Conservation (phyloP, 2,797 vertebrate species). For the Mareca strepera region DNA sequence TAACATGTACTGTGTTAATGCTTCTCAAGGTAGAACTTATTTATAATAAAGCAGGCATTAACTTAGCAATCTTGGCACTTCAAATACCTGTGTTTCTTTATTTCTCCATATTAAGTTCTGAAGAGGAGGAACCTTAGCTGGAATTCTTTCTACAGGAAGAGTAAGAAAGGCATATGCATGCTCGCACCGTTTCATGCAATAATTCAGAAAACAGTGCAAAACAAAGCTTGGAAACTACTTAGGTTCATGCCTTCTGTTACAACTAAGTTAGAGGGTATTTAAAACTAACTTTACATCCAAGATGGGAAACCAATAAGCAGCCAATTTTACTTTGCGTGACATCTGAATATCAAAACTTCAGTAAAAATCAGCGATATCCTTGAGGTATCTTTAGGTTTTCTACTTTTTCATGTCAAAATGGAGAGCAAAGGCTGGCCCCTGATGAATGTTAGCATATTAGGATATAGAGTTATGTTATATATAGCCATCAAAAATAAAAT, state of each 20-base stretch:
- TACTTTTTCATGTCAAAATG: conserved; percentile 90
- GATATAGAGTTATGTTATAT: conserved; percentile 82
- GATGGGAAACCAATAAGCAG: conserved; percentile 73
- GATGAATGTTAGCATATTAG: conserved; percentile 82
- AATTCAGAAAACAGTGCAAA: conserved; percentile 68
- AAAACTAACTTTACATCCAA: conserved; percentile 71
- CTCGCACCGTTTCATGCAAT: conserved; percentile 68
- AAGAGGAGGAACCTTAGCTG: conserved; percentile 65
- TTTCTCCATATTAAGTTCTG: conserved; percentile 68
- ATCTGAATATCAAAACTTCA: conserved; percentile 56
- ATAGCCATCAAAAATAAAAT: conserved; percentile 86
- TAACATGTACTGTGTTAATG: conserved; percentile 65
- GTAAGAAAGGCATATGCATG: conserved; percentile 72
- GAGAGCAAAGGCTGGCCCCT: conserved; percentile 94
- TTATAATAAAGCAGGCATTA: conserved; percentile 75
- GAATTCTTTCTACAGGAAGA: conserved; percentile 72
- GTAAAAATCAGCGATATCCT: conserved; percentile 76
- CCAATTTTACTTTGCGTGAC: conserved; percentile 74
- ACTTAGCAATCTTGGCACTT: conserved; percentile 77
- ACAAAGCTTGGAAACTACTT: conserved; percentile 64
- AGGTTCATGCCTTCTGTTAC: conserved; percentile 72
- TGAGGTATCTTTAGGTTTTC: conserved; percentile 96
- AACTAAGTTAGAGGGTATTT: conserved; percentile 72
- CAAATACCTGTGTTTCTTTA: conserved; percentile 66
- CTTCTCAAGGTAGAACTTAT: conserved; percentile 74